Percentiles rank a stretch among this genome's conserved stretches.
These are phyloP conservation scores for Sebastes kiyomatsui DNA, from an alignment of 2,797 vertebrate species.

Conservation along the genomic window DNA sequence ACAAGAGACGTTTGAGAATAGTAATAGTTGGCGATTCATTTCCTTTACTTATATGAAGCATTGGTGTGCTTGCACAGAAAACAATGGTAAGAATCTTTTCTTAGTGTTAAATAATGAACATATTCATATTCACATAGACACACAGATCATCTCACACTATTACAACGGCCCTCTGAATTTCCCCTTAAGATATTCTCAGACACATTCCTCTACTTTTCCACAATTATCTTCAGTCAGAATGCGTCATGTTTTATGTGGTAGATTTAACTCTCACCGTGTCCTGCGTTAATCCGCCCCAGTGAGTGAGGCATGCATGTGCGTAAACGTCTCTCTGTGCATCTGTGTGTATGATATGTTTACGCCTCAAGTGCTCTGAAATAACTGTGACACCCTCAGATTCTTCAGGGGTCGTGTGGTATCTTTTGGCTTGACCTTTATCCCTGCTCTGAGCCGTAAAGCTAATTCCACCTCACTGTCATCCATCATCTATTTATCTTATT, in stretches of 20 bases:
- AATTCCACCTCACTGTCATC: slow-evolving; percentile 5
- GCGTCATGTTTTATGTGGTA: background rate
- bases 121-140: background rate
- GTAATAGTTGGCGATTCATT: background rate
- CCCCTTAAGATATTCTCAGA: background rate
- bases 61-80: background rate
- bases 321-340: background rate
- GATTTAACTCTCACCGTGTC: background rate
- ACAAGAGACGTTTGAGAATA: background rate
- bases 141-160: background rate
- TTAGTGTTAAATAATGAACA: background rate
- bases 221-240: background rate
- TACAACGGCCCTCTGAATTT: background rate
- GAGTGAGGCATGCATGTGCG: background rate
- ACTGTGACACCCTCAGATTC: slow-evolving; percentile 39
- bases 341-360: slow-evolving; percentile 17
- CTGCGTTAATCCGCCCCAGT: background rate
- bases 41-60: background rate
- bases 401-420: slow-evolving; percentile 39
- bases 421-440: slow-evolving; percentile 54
- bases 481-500: background rate
- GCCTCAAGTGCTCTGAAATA: slow-evolving; percentile 26
- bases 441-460: background rate
- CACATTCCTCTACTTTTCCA: background rate
- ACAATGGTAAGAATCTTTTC: background rate